Conservation (phyloP, 2,797 vertebrate species). For the Squalus acanthias region DNA sequence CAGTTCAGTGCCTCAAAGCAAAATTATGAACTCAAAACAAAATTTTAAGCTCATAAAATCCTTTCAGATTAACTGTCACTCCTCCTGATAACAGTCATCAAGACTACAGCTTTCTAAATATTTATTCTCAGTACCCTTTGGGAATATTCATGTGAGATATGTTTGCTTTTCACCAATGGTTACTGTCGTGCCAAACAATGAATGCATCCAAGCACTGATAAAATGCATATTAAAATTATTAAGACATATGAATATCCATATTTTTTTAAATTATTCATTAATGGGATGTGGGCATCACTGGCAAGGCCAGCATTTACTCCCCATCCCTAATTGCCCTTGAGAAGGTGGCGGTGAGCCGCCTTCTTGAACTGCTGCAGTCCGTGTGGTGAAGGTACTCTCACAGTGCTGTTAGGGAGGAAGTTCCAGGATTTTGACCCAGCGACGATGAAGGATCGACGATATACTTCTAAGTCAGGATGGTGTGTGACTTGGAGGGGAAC, state of each 20-base stretch:
- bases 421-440: too few species aligned
- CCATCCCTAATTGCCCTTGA: too few species aligned
- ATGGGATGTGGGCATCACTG: too few species aligned
- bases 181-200: background rate
- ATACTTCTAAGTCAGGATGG: too few species aligned
- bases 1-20: background rate
- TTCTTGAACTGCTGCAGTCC: too few species aligned
- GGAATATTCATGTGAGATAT: background rate
- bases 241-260: background rate
- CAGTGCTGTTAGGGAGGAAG: too few species aligned
- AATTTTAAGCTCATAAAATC: background rate
- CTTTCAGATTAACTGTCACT: background rate
- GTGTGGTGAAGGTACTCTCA: too few species aligned
- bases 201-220: background rate
- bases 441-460: too few species aligned
- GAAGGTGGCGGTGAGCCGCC: too few species aligned
- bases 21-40: background rate
- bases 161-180: background rate
- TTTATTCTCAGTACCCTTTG: background rate
- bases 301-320: too few species aligned
- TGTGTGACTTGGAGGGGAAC: too few species aligned
- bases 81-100: background rate
- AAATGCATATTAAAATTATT: background rate
- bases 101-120: background rate
- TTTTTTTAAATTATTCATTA: too few species aligned